Conservation (phyloP, 2,797 vertebrate genomes). For the Pitangus sulphuratus region DNA sequence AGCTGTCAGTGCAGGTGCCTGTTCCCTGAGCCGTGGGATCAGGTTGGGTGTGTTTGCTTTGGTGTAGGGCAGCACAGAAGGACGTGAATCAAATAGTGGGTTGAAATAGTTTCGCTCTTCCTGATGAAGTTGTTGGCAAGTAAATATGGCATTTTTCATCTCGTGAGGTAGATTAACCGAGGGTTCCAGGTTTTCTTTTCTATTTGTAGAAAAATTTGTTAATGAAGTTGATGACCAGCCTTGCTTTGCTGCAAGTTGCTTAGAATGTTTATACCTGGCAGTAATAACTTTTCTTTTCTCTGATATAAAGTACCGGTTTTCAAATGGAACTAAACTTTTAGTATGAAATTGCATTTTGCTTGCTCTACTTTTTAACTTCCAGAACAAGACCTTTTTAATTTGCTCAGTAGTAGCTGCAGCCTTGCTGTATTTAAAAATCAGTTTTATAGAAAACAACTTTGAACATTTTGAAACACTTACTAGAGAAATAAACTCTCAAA, state of each 20-base stretch:
- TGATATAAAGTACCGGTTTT: background rate
- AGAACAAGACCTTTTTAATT: background rate
- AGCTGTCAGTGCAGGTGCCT: background rate
- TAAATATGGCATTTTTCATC: background rate
- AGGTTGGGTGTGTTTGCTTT: accelerated
- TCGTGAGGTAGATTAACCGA: background rate
- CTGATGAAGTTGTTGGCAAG: background rate
- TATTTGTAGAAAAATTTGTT: background rate
- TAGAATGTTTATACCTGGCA: background rate
- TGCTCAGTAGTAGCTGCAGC: background rate
- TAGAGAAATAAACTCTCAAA: background rate
- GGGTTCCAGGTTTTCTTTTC: background rate
- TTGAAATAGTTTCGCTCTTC: background rate
- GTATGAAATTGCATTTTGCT: background rate
- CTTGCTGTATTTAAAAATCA: background rate
- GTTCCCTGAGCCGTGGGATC: background rate
- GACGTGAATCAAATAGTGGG: accelerated
- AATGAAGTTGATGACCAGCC: background rate
- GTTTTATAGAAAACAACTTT: background rate
- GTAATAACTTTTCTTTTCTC: background rate
- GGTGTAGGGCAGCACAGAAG: background rate
- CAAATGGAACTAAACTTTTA: background rate
- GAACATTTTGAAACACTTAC: background rate
- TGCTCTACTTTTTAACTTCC: background rate
- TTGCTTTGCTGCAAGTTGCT: background rate